Base-by-base conservation (phyloP, 2,888 invertebrate species). In the Diploptera punctata region DNA sequence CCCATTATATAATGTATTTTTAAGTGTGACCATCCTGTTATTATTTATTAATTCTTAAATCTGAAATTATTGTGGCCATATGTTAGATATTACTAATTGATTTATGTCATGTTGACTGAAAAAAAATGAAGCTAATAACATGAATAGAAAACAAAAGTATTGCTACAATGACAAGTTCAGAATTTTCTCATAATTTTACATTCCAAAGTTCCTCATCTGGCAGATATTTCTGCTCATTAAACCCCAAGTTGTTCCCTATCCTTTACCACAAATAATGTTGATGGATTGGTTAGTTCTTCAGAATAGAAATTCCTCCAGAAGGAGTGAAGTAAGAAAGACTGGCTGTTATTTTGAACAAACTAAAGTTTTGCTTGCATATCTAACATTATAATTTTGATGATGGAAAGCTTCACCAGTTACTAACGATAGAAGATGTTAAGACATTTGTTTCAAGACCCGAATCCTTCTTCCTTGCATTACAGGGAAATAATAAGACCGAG, bases 371-470 rank as follows among this genome's bases (percentile, higher is more conserved):
- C 47, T 47, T n/a, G n/a, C 19, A 47, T 24, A 19, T 52, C 24
- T 2, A 24, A 52, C 19, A 52, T 62, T 43, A 43, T 21, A 19
- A 62, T 62, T 62, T 62, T 19, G 38, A 43, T 62, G 62, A 43
- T 62, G 62, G 57, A 31, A 43, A 62, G 43, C n/a, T 18, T 19
- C 19, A 9, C 33, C 21, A 19, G 24, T 62, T 62, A 43, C 43
- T 38, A 62, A 62, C 43, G 62, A 43, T 31, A 38, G 61, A 62
- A 62, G 62, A 62, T 62, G 62, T 62, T 62, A 19, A 19, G 21
- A 43, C 62, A 43, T 62, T 62, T 62, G 62, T 62, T 49, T 49
- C 49, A 49, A 49, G 21, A 49, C 49, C 52, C 19, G n/a, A n/a
- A n/a, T 24, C 5, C 24, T 21, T 9, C 52, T 52, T 21, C 52